These are phyloP conservation scores for Halcyon badia DNA, from an alignment of 2,797 vertebrate genomes.

Conservation along the genomic window DNA sequence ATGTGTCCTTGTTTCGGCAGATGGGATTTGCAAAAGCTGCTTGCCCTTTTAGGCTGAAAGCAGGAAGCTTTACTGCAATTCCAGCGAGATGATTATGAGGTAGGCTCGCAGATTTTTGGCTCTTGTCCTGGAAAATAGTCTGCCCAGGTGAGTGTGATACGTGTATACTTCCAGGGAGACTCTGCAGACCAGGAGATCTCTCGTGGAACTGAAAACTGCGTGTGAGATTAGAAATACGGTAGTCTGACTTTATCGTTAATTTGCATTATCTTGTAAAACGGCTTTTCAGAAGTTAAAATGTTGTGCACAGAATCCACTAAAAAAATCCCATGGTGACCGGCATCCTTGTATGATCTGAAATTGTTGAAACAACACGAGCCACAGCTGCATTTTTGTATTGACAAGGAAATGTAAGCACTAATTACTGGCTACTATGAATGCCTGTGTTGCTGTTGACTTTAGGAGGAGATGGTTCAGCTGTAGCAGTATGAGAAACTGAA, in stretches of 20 bases:
- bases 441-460: not conserved
- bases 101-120: not conserved
- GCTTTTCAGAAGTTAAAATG: not conserved
- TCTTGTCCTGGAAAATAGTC: not conserved
- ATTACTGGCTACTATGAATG: not conserved
- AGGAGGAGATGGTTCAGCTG: not conserved
- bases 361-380: not conserved
- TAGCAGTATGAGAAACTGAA: not conserved
- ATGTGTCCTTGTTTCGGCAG: not conserved
- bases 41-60: not conserved
- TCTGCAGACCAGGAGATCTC: not conserved
- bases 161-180: fast-evolving
- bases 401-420: not conserved
- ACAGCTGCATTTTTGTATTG: not conserved
- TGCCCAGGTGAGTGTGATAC: not conserved
- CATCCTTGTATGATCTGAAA: not conserved
- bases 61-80: not conserved
- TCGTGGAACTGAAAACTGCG: fast-evolving
- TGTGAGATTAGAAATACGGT: not conserved
- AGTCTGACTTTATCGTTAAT: not conserved
- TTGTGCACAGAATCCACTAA: not conserved
- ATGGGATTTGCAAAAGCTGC: not conserved
- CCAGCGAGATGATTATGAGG: not conserved
- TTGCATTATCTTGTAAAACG: not conserved
- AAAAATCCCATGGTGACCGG: not conserved